Evolutionary conservation across 2,888 invertebrate genomes (phyloP).

Genomic region (Cosmorhoe ocellata): DNA sequence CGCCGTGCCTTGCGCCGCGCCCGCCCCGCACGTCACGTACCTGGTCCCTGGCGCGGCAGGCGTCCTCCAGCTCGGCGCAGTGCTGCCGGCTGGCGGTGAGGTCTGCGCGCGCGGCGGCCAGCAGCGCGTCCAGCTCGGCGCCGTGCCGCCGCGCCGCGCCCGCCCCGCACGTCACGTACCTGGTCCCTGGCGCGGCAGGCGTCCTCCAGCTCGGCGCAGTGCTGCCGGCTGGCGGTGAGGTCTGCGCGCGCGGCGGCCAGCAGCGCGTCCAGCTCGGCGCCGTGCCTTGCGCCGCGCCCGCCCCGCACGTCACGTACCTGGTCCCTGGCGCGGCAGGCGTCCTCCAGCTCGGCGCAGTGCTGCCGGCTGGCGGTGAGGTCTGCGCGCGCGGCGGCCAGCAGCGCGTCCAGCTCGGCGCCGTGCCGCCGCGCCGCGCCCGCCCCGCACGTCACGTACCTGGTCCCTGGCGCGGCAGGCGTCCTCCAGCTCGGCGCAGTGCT

Average conservation of each 20-base stretch:
- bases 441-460: no score
- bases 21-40: conserved; percentile 33
- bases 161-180: no score
- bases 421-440: no score
- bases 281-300: conserved; percentile 86
- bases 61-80: conserved; percentile 92
- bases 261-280: conserved; percentile 91
- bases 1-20: no score
- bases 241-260: conserved; percentile 92
- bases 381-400: conserved; percentile 90
- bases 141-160: conserved; percentile 89
- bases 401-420: conserved; percentile 91
- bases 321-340: conserved; percentile 87
- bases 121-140: conserved; percentile 91
- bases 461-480: conserved; percentile 88
- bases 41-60: conserved; percentile 85
- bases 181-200: conserved; percentile 86
- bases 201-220: conserved; percentile 92
- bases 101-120: conserved; percentile 92
- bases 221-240: conserved; percentile 87
- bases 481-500: conserved; percentile 91
- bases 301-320: conserved; percentile 48
- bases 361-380: conserved; percentile 90
- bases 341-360: conserved; percentile 91
- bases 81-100: conserved; percentile 89